Conservation (phyloP, 2,888 invertebrate species). For the Raillietiella orientalis region DNA sequence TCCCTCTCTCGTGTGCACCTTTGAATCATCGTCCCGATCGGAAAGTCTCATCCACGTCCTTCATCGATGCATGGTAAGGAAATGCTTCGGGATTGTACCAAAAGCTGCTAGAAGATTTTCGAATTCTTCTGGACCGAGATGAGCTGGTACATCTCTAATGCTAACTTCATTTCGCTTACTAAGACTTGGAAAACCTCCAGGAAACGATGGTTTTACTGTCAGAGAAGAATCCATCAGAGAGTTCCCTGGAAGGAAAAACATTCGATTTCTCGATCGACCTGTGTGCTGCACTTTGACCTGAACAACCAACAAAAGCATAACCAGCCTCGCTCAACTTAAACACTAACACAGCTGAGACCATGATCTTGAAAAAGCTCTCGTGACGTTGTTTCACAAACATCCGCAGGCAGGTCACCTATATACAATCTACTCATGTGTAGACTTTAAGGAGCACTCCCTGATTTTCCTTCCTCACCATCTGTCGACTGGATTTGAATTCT, state of each 20-base stretch:
- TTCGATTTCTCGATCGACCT: slow-evolving; percentile 51
- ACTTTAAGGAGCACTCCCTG: too few relatives aligned
- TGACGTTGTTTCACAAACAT: slow-evolving; percentile 36
- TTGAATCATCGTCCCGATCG: too few relatives aligned
- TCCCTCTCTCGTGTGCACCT: too few relatives aligned
- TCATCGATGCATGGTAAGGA: too few relatives aligned
- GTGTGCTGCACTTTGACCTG: slow-evolving; percentile 48
- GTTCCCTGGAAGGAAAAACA: slow-evolving; percentile 24
- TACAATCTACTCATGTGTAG: slow-evolving; percentile 49
- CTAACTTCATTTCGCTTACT: too few relatives aligned
- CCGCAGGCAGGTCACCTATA: slow-evolving; percentile 43
- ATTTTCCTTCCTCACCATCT: too few relatives aligned
- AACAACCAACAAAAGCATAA: slow-evolving; percentile 58
- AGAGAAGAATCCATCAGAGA: slow-evolving; percentile 15
- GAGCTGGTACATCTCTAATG: slow-evolving; percentile 54
- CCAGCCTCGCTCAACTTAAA: slow-evolving; percentile 53
- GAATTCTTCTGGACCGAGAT: slow-evolving; percentile 61
- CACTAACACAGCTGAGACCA: slow-evolving; percentile 31
- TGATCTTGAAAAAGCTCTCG: slow-evolving; percentile 43
- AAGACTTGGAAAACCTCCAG: slow-evolving; percentile 17
- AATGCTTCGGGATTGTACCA: slow-evolving; percentile 55
- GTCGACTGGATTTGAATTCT: too few relatives aligned
- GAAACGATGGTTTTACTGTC: slow-evolving; percentile 47
- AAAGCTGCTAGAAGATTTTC: slow-evolving; percentile 53
- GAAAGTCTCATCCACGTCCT: too few relatives aligned